A percentile compares a stretch with the other conserved stretches of the same genome.
phyloP scores from a whole-genome alignment of 1,140 invertebrate species.

The Anastrepha obliqua region DNA sequence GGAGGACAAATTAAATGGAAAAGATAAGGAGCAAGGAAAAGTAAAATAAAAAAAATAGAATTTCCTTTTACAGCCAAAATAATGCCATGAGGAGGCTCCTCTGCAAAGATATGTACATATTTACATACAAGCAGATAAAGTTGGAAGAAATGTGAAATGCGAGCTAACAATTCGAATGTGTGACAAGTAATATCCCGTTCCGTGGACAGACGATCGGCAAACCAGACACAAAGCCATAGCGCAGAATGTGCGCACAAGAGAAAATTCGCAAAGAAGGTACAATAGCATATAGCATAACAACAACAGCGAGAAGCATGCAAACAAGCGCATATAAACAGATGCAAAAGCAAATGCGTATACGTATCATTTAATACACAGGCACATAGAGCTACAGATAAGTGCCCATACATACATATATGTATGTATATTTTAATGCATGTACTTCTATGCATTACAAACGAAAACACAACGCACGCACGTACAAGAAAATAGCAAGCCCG shows the following conservation, averaged over 20 bases:
- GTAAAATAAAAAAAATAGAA: no score
- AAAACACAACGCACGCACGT: not conserved
- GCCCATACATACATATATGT: not conserved
- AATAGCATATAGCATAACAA: not conserved
- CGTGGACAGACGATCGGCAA: conserved; percentile 5
- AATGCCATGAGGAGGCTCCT: no score
- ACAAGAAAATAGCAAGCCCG: not conserved
- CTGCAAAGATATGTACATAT: no score
- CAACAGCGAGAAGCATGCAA: not conserved
- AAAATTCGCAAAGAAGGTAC: conserved; percentile 18
- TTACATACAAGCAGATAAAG: not conserved
- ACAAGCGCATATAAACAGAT: not conserved
- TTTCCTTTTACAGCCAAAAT: no score
- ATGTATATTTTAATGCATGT: not conserved
- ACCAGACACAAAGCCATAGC: conserved; percentile 35
- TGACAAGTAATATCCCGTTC: conserved; percentile 1
- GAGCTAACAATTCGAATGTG: not conserved
- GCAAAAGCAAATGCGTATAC: not conserved
- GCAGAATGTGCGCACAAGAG: conserved; percentile 5
- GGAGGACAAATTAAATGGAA: no score
- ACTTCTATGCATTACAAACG: no score
- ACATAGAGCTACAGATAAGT: not conserved
- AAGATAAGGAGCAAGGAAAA: no score
- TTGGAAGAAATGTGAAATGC: not conserved
- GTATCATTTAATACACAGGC: not conserved